Percentiles rank a stretch among this genome's conserved stretches.
Evolutionary conservation across 2,888 invertebrate genomes (phyloP).

Genomic region (Tachina grossa): DNA sequence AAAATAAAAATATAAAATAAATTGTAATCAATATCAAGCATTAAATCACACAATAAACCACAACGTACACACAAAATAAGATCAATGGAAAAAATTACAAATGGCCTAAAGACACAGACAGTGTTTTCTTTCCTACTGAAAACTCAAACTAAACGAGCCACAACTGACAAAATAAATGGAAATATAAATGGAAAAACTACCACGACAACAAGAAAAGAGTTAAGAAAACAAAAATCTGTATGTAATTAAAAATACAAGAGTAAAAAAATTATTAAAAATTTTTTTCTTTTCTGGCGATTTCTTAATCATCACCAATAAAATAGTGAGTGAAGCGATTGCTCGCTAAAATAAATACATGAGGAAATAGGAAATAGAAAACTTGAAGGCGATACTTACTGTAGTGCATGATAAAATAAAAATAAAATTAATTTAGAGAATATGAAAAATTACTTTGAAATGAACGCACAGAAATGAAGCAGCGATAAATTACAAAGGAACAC

Average conservation of each 20-base stretch:
- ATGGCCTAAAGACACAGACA: conserved; percentile 68
- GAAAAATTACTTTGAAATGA: conserved; percentile 37
- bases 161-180: conserved; percentile 53
- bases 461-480: not conserved
- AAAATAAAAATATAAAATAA: not conserved
- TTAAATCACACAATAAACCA: conserved; percentile 46
- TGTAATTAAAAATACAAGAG: conserved; percentile 59
- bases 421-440: conserved; percentile 74
- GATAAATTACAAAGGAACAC: conserved; percentile 15
- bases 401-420: conserved; percentile 45
- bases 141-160: conserved; percentile 15
- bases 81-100: conserved; percentile 67
- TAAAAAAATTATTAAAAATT: conserved; percentile 14
- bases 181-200: conserved; percentile 48
- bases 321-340: not conserved
- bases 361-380: conserved; percentile 57
- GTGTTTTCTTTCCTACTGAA: not conserved
- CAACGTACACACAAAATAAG: conserved; percentile 50
- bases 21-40: conserved; percentile 64
- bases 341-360: conserved; percentile 11
- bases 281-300: conserved; percentile 50
- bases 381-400: conserved; percentile 58
- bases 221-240: conserved; percentile 60
- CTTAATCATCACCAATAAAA: conserved; percentile 38
- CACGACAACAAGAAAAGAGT: conserved; percentile 32